Evolutionary conservation across 92 coral and sea anemone genomes (phyloP), one percentile per base, ranked within the genome.

Genomic region (Umimayanthus kanabou): DNA sequence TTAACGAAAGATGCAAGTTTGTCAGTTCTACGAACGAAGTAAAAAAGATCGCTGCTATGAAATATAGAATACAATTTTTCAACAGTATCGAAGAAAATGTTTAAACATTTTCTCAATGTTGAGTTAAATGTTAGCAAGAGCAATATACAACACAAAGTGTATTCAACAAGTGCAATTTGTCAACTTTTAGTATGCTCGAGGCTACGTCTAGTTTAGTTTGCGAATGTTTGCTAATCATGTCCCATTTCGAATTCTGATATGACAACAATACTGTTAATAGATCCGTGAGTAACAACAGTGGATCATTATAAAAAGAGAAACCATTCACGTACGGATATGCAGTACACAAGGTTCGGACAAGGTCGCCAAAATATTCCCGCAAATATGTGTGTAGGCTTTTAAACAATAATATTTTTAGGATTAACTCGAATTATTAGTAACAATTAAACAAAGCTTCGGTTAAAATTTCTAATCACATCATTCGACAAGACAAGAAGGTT

Each of bases 1-100:
- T 83, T 83, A 69, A 37, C 37, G 30, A 83, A 42, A 42, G 57
- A 47, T 71, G 37, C 18, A 30, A 83, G 42, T 14, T 69, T 83
- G 26, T 47, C 77, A 73, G 78, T 73, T 73, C 77, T 39, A 69
- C 26, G 77, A 45, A 65, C 13, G 77, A 70, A 5, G 29, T 28
- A 16, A 43, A 69, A 82, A 83, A 0, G 26, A 2, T 73, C 14
- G 67, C 50, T 42, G 87, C 42, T 83, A 29, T 25, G 28, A 71
- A 16, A 83, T 43, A 14, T 42, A 23, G 33, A 33, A 71, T 13
- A 13, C 7, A 45, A 26, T 26, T 14, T 64, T 25, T 25, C 23
- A 25, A 2, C 20, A 81, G 2, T 70, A 22, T 83, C 42, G 22
- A 43, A 42, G 77, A 55, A 80, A 55, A 53, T 29, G 11, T 16